Evolutionary conservation across 2,113 vertebrate species (phyloP), one percentile per base, ranked within the genome.

Genomic region (Gobio gobio): DNA sequence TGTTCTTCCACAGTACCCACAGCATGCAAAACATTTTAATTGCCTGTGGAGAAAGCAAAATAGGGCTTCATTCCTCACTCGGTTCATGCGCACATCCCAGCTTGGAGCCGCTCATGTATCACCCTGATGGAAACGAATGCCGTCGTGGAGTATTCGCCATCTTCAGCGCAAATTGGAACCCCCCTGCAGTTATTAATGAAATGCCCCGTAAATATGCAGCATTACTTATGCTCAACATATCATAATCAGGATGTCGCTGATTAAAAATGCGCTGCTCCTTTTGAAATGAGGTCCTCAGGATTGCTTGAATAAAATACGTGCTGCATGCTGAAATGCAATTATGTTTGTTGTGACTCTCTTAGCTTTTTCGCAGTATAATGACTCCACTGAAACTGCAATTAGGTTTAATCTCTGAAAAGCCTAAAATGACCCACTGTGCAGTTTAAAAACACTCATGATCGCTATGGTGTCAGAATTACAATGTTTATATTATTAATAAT

Each of bases 161-260:
- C 24, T 74, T 78, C 82, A 54, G 75, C 89, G 73, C 85, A 88
- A 87, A 82, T 87, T 87, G 80, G 89, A 90, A 85, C 80, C 83
- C 78, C 87, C 85, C 86, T 13, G 22, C 81, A 68, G 88, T 90
- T 89, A 87, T 91, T 90, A 90, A 90, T 84, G 86, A 92, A 89
- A 90, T 81, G 78, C 89, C 73, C 88, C 88, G 78, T 85, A 91
- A 89, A 89, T 88, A 86, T 81, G n/a, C 20, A 22, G 85, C 81
- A 88, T 90, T 91, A 90, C 83, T 61, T 8, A 83, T 75, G 86
- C 85, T 86, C 86, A 84, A 88, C 90, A 89, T 91, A 92, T 93
- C 89, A 91, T 87, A 91, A 93, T 92, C 91, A 93, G 90, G 90
- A 90, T 78, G 33, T 26, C 14, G 85, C 88, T 92, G 90, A 94